phyloP scores from a whole-genome alignment of 1,140 invertebrate genomes.

The Thalassaphorura encarpata region DNA sequence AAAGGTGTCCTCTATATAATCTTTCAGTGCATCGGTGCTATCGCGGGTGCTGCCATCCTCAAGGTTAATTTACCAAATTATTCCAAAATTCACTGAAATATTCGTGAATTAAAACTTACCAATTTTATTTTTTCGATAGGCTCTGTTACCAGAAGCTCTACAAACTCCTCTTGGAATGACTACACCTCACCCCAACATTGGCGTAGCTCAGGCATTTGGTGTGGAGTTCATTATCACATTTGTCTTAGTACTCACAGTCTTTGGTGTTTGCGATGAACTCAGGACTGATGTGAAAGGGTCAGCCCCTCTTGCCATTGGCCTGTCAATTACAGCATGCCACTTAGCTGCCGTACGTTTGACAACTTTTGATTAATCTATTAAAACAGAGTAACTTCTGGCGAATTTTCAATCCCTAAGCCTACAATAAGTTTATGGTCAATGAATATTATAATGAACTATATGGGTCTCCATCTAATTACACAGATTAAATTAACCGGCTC shows the following conservation, averaged over 20 bases:
- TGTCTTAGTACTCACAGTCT: conserved; percentile 44
- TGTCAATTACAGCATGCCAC: conserved; percentile 76
- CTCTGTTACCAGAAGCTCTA: background rate
- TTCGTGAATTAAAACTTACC: background rate
- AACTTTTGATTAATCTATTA: no score
- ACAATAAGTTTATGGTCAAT: no score
- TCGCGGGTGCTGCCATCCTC: conserved; percentile 63
- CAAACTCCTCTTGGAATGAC: conserved; percentile 26
- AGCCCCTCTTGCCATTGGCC: conserved; percentile 77
- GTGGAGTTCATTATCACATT: conserved; percentile 47
- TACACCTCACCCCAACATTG: conserved; percentile 19
- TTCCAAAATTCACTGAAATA: background rate
- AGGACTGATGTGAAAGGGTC: conserved; percentile 63
- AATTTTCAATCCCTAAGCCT: background rate
- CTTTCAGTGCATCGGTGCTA: conserved; percentile 71
- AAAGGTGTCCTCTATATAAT: conserved; percentile 68
- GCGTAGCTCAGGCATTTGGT: conserved; percentile 41
- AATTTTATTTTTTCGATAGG: background rate
- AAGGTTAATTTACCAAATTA: conserved; percentile 36
- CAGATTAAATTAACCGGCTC: conserved; percentile 67
- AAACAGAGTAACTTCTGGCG: conserved; percentile 37
- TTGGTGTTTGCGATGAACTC: conserved; percentile 52
- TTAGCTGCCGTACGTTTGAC: conserved; percentile 60
- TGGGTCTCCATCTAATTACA: conserved; percentile 9
- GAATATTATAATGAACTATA: background rate